Evolutionary conservation across 2,888 invertebrate species (phyloP).

Genomic region (Macaria notata): DNA sequence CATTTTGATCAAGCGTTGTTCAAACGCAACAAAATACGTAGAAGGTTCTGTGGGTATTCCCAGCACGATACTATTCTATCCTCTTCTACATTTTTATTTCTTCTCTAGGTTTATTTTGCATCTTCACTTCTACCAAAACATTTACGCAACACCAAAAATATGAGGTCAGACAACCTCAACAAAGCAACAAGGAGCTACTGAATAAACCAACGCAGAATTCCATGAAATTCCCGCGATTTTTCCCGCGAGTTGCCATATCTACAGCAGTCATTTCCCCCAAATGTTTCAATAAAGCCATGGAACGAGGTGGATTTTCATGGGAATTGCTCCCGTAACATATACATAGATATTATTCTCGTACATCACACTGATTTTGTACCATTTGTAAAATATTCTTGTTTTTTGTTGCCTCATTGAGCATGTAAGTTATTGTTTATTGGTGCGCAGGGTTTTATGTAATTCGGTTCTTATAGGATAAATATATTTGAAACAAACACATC

Average conservation of each 20-base stretch:
- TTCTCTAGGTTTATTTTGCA: too few relatives aligned
- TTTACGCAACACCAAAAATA: not conserved
- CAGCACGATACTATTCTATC: too few relatives aligned
- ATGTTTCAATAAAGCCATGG: constrained; percentile 48
- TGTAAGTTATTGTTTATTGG: constrained; percentile 29
- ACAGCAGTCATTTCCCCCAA: constrained; percentile 23
- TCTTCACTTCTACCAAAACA: too few relatives aligned
- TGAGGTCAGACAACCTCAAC: constrained; percentile 3
- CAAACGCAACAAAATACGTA: too few relatives aligned
- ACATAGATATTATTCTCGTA: constrained; percentile 23
- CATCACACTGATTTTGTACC: constrained; percentile 8
- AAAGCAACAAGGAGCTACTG: not conserved
- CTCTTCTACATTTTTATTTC: not conserved
- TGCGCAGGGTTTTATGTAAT: too few relatives aligned
- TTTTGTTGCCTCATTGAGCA: constrained; percentile 28
- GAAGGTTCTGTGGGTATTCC: too few relatives aligned
- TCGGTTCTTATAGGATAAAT: too few relatives aligned
- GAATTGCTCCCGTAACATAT: constrained; percentile 32
- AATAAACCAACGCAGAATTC: not conserved
- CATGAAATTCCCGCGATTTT: constrained; percentile 7
- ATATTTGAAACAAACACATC: too few relatives aligned
- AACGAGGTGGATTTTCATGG: constrained; percentile 49
- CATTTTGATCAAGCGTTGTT: too few relatives aligned
- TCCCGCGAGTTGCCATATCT: constrained; percentile 9
- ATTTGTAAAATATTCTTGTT: constrained; percentile 3